A percentile compares a stretch with the other conserved stretches of the same genome.
phyloP scores from a whole-genome alignment of 2,888 invertebrate species.

The Bombylius discolor region DNA sequence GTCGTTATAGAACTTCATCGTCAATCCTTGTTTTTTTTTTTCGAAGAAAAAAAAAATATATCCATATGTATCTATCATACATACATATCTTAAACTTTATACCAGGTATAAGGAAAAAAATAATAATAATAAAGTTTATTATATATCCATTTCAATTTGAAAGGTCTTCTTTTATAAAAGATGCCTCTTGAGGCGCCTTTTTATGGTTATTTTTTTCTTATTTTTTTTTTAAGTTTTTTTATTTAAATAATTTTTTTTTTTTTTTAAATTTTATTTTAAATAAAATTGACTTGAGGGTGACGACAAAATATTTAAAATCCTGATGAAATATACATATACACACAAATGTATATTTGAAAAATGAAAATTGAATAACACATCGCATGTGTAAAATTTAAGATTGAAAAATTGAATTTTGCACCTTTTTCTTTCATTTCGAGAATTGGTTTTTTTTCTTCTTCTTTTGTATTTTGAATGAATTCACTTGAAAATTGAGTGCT shows the following conservation, averaged over 20 bases:
- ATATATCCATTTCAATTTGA: neutral
- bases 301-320: neutral
- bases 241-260: too few species aligned
- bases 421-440: too few species aligned
- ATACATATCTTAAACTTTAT: neutral
- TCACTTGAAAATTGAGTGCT: too few species aligned
- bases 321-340: neutral
- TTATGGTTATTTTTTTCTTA: neutral
- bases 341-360: neutral
- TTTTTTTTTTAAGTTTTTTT: too few species aligned
- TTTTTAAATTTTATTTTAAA: neutral
- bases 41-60: neutral
- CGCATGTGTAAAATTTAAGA: neutral
- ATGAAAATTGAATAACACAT: neutral
- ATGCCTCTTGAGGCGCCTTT: constrained; percentile 3
- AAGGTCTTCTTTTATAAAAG: neutral
- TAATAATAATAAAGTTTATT: too few species aligned
- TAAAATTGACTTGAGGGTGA: neutral
- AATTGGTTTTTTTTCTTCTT: too few species aligned
- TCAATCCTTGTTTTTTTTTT: neutral
- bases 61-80: neutral
- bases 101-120: neutral
- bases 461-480: too few species aligned
- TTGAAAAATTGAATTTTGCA: too few species aligned
- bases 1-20: neutral